These are phyloP conservation scores for Dromococcyx pavoninus DNA, from an alignment of 2,797 vertebrate species.

Conservation along the genomic window DNA sequence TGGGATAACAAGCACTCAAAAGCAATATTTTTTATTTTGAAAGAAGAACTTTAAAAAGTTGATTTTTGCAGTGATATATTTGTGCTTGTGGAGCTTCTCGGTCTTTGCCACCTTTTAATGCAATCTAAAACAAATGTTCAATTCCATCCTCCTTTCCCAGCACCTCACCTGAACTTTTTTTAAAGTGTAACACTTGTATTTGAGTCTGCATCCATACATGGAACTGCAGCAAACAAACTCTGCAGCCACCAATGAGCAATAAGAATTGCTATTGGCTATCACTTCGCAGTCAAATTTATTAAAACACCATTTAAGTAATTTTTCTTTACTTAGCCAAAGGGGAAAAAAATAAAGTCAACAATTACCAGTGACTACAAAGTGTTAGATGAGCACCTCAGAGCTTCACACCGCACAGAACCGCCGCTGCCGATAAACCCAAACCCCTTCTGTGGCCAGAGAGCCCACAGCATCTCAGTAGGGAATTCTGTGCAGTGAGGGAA, in stretches of 20 bases:
- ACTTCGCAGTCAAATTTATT: slow-evolving; percentile 58
- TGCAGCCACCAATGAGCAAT: neutral
- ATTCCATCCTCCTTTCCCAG: too few species aligned
- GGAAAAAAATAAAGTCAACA: neutral
- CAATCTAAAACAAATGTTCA: too few species aligned
- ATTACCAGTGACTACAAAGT: slow-evolving; percentile 23
- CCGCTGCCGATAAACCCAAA: slow-evolving; percentile 9
- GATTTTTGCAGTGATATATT: neutral
- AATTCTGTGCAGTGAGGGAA: accelerated
- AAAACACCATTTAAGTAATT: slow-evolving; percentile 52
- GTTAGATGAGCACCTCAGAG: slow-evolving; percentile 46
- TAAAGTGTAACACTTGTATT: too few species aligned
- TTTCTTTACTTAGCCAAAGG: slow-evolving; percentile 54
- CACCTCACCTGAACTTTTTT: too few species aligned
- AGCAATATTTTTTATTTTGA: neutral
- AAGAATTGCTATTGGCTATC: slow-evolving; percentile 7
- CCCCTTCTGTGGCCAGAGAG: slow-evolving; percentile 14
- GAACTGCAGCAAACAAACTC: neutral
- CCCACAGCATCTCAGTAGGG: accelerated
- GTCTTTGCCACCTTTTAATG: neutral
- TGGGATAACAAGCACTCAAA: neutral
- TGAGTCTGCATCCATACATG: neutral
- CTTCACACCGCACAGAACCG: neutral
- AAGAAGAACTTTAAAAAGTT: too few species aligned
- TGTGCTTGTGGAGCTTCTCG: neutral